A percentile compares a stretch with the other conserved stretches of the same genome.
These are phyloP conservation scores for Galerucella nymphaeae DNA, from an alignment of 2,888 invertebrate genomes.

Conservation along the genomic window DNA sequence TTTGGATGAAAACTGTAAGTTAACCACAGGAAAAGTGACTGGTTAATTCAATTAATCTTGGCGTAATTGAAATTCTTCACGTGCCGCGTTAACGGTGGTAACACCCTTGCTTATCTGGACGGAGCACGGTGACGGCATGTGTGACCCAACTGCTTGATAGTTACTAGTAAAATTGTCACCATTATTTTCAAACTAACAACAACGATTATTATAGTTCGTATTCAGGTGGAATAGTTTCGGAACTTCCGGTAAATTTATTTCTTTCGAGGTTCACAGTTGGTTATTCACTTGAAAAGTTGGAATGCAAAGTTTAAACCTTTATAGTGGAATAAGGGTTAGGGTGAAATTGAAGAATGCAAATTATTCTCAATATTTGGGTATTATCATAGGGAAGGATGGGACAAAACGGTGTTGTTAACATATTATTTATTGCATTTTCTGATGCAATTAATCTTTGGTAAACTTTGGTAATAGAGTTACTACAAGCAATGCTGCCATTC, in stretches of 20 bases:
- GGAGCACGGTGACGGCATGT: conserved; percentile 40
- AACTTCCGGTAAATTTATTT: conserved; percentile 25
- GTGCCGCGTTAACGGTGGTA: conserved; percentile 34
- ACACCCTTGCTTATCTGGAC: conserved; percentile 38
- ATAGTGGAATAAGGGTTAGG: not conserved
- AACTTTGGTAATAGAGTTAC: too few species aligned
- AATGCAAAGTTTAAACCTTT: not conserved
- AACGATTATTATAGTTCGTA: conserved; percentile 42
- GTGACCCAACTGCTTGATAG: conserved; percentile 44
- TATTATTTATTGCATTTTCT: too few species aligned
- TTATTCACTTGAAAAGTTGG: conserved; percentile 3
- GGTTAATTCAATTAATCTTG: conserved; percentile 39
- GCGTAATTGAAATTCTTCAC: conserved; percentile 39
- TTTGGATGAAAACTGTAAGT: not conserved
- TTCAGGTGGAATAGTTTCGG: conserved; percentile 39
- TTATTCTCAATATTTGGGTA: not conserved
- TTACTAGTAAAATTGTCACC: conserved; percentile 48
- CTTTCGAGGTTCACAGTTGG: not conserved
- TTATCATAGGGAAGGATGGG: too few species aligned
- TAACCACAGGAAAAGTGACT: conserved; percentile 20
- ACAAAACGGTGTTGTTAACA: too few species aligned
- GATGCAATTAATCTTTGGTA: too few species aligned
- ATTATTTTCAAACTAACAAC: conserved; percentile 46
- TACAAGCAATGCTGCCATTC: too few species aligned
- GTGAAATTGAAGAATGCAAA: not conserved